Base-by-base conservation (phyloP, 2,797 vertebrate genomes). In the Apogon talboti region DNA sequence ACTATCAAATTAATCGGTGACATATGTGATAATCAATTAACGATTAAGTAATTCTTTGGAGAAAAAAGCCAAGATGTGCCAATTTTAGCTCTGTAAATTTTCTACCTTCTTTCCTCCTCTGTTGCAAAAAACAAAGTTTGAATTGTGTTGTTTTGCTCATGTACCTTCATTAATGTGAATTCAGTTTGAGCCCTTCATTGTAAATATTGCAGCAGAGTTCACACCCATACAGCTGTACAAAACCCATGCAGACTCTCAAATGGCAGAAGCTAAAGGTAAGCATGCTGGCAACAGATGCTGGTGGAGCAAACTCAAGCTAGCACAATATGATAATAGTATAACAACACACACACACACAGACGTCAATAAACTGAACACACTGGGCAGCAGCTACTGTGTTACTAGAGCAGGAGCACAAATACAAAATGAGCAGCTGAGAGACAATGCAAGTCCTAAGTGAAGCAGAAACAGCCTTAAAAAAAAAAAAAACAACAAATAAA, bases 201-300 rank as follows among this genome's bases (percentile, higher is more conserved):
- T 38, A 41, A 53, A 57, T 44, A 15, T 15, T 67, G 47, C 42
- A 61, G 41, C 28, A 68, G 11, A 45, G 28, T 37, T 48, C 41
- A 65, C 37, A 72, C 48, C 24, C 21, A 46, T 44, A 68, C 48
- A 65, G 35, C 13, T 54, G 41, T 30, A 52, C 53, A 48, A 79
- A 68, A 66, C 46, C 33, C 74, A 86, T 82, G 87, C 87, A 86
- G 58, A 85, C 24, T 71, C 55, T 54, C 45, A 70, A 66, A 63
- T 87, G 91, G 91, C 87, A 85, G 81, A 91, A 82, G 77, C 74
- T 84, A 74, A 78, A 85, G 84, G 84, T 72, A 81, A 91, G 91
- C 95, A 96, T 96, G 96, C 96, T 94, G 93, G 92, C 89, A 86
- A 90, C 73, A 37, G 57, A 65, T 52, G 54, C 35, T 78, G 57